Conservation (phyloP, 2,113 vertebrate genomes). For the Ammodytes marinus region DNA sequence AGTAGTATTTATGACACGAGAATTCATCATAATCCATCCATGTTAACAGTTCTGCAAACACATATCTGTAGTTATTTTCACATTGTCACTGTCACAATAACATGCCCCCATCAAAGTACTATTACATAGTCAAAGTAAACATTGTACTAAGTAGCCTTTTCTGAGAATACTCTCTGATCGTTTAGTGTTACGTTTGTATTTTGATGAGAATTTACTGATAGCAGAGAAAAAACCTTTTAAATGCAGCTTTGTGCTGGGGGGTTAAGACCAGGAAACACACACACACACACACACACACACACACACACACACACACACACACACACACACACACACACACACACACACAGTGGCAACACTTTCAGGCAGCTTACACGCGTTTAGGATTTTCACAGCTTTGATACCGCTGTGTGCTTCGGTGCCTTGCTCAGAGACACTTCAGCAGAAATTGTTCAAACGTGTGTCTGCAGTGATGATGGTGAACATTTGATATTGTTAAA, state of each 20-base stretch:
- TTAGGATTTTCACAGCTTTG: background rate
- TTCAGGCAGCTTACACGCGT: slow-evolving; percentile 3
- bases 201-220: background rate
- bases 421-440: background rate
- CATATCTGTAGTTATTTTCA: background rate
- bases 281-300: no score
- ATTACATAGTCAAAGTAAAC: background rate
- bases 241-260: background rate
- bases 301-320: no score
- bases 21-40: background rate
- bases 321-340: background rate
- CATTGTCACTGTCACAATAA: background rate
- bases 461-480: background rate
- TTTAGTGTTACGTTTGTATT: background rate
- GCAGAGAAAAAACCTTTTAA: background rate
- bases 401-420: background rate
- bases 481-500: background rate
- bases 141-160: background rate
- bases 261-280: slow-evolving; percentile 34
- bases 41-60: background rate
- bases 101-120: background rate
- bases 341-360: slow-evolving; percentile 22
- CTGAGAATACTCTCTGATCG: background rate
- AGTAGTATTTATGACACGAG: background rate
- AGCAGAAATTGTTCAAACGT: background rate